phyloP scores from a whole-genome alignment of 2,113 vertebrate genomes.

The Oriolus oriolus region DNA sequence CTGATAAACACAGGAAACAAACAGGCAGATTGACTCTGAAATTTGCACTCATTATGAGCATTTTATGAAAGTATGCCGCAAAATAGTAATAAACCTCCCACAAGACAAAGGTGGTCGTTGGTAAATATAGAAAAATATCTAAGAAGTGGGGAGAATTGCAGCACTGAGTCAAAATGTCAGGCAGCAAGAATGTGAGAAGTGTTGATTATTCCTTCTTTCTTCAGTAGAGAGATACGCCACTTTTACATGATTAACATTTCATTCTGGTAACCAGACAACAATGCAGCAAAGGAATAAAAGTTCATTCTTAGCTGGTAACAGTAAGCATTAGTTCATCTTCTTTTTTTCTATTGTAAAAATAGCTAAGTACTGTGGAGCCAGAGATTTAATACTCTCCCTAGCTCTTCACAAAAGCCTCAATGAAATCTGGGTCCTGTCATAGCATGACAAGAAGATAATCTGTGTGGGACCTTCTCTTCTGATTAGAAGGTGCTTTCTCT shows the following conservation, averaged over 20 bases:
- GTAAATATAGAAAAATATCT: neutral
- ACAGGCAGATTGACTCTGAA: neutral
- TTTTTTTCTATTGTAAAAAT: neutral
- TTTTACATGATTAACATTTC: conserved; percentile 20
- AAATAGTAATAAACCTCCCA: neutral
- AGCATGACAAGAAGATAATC: conserved; percentile 39
- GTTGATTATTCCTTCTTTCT: neutral
- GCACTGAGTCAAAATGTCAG: neutral
- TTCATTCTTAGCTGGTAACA: neutral
- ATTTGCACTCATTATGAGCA: neutral
- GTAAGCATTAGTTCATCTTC: neutral
- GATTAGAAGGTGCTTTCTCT: neutral
- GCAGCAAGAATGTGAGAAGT: neutral
- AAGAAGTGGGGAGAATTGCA: neutral
- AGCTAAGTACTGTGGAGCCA: neutral
- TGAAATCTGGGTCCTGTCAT: conserved; percentile 37
- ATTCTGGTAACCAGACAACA: neutral
- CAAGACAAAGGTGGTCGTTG: neutral
- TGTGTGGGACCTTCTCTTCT: conserved; percentile 35
- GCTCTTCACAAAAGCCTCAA: conserved; percentile 18
- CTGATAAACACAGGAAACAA: neutral
- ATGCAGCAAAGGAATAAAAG: neutral
- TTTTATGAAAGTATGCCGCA: neutral
- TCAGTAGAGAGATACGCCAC: neutral
- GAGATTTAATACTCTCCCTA: neutral